Percentiles rank a stretch among this genome's conserved stretches.
Evolutionary conservation across 92 coral and sea anemone genomes (phyloP).

Genomic region (Siderastrea siderea): DNA sequence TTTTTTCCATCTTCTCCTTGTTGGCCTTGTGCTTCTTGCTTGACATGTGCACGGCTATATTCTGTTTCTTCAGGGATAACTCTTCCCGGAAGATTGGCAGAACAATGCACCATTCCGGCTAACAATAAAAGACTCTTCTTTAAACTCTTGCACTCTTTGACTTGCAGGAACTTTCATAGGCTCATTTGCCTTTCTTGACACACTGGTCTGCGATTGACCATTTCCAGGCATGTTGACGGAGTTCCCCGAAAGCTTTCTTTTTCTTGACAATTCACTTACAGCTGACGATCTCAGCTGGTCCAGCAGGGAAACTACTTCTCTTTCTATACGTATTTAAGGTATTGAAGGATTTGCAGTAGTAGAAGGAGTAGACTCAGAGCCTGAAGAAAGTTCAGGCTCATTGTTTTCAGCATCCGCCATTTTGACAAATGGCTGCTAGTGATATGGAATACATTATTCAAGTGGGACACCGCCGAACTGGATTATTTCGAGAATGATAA

Average conservation of each 20-base stretch:
- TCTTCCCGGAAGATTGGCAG: conserved; percentile 51
- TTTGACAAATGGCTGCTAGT: too few species aligned
- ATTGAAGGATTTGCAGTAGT: not conserved
- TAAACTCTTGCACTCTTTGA: conserved; percentile 41
- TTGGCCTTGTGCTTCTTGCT: conserved; percentile 53
- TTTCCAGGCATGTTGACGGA: conserved; percentile 16
- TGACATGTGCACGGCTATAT: conserved; percentile 36
- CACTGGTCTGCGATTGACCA: not conserved
- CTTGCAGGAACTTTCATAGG: conserved; percentile 41
- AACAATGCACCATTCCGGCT: conserved; percentile 29
- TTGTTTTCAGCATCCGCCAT: too few species aligned
- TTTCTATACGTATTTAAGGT: not conserved
- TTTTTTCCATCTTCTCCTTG: conserved; percentile 44
- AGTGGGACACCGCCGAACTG: too few species aligned
- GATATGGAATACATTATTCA: too few species aligned
- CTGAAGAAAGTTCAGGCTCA: too few species aligned
- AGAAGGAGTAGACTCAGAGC: too few species aligned
- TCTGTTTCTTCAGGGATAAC: conserved; percentile 41
- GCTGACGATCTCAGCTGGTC: conserved; percentile 21
- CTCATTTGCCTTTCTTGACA: conserved; percentile 29
- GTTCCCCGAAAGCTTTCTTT: conserved; percentile 39
- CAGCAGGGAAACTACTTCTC: conserved; percentile 11
- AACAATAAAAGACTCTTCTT: conserved; percentile 42
- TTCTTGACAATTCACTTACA: conserved; percentile 30
- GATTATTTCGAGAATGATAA: too few species aligned